Conservation (phyloP, 23 tunicate genomes). For the Styela plicata region DNA sequence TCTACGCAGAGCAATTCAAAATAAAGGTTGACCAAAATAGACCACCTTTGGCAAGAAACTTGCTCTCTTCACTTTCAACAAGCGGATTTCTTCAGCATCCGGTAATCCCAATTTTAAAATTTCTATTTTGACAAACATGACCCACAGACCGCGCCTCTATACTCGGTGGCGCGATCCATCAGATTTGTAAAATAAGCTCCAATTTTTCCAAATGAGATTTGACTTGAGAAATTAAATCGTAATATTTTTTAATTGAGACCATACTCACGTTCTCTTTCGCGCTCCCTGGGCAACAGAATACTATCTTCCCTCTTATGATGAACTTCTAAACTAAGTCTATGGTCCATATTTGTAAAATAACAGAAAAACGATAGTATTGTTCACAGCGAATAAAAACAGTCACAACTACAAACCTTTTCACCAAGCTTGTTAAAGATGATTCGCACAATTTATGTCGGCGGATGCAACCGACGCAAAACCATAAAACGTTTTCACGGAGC, state of each 20-base stretch:
- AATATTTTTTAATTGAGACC: not conserved
- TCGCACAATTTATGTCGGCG: not conserved
- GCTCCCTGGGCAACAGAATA: constrained; percentile 17
- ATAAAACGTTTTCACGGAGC: not conserved
- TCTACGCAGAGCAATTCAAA: no score
- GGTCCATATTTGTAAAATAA: constrained; percentile 14
- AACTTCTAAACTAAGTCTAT: constrained; percentile 17
- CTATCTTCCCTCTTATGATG: constrained; percentile 31
- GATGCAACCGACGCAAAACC: not conserved
- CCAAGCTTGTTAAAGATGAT: not conserved
- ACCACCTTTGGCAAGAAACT: no score
- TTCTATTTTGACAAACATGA: no score
- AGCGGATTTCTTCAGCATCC: no score
- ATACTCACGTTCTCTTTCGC: not conserved
- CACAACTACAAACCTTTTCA: not conserved
- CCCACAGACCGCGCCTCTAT: no score
- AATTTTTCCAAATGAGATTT: not conserved
- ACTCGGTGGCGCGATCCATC: no score
- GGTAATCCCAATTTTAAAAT: no score
- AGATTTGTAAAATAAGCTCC: not conserved
- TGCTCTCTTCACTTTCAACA: no score
- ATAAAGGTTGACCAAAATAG: no score
- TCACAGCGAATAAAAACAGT: not conserved
- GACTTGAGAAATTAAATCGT: not conserved
- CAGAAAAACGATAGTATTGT: not conserved